Percentiles rank a stretch among this genome's conserved stretches.
phyloP scores from a whole-genome alignment of 2,888 invertebrate species.

The Heliconius sara region DNA sequence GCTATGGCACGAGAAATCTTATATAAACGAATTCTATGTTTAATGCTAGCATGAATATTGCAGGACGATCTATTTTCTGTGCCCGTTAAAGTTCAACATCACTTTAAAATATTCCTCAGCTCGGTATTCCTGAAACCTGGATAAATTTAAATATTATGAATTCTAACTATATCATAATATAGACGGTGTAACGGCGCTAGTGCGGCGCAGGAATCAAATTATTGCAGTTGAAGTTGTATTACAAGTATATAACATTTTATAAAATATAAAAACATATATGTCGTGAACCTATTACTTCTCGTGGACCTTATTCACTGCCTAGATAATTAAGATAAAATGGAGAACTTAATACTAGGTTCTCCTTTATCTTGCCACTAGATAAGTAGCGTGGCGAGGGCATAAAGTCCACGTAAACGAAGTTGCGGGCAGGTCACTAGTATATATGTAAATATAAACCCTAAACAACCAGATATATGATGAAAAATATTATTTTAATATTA shows the following conservation, averaged over 20 bases:
- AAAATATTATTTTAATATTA: neutral
- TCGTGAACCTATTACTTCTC: too few relatives aligned
- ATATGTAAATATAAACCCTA: neutral
- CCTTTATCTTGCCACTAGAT: too few relatives aligned
- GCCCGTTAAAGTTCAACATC: slow-evolving; percentile 55
- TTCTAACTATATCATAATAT: slow-evolving; percentile 50
- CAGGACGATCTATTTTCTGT: slow-evolving; percentile 35
- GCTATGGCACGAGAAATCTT: slow-evolving; percentile 5
- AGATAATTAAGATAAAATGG: too few relatives aligned
- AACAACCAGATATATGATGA: neutral
- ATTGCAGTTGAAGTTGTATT: neutral
- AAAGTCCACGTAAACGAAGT: too few relatives aligned
- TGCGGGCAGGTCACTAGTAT: neutral
- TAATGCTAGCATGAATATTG: slow-evolving; percentile 31
- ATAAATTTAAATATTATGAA: slow-evolving; percentile 63
- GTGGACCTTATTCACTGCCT: too few relatives aligned
- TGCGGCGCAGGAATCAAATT: slow-evolving; percentile 13
- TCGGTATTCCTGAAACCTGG: slow-evolving; percentile 57
- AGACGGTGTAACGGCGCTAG: slow-evolving; percentile 16
- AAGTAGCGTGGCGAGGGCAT: too few relatives aligned
- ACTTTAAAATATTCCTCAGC: slow-evolving; percentile 54
- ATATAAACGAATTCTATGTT: slow-evolving; percentile 26
- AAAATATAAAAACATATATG: too few relatives aligned
- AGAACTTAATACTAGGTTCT: too few relatives aligned
- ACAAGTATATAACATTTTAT: too few relatives aligned